Conservation (phyloP, 2,797 vertebrate genomes). For the Huso huso region DNA sequence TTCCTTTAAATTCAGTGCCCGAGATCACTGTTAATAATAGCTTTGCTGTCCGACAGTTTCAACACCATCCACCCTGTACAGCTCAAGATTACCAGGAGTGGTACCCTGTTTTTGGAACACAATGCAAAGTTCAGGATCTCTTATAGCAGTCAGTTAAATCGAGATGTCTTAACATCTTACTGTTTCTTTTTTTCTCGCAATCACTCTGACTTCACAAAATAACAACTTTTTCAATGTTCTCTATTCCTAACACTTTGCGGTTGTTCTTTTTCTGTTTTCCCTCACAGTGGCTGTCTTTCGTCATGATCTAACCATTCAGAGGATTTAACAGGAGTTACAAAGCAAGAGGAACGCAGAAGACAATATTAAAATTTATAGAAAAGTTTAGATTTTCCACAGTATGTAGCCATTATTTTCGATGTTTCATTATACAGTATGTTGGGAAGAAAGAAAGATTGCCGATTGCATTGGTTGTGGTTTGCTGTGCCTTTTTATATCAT, state of each 20-base stretch:
- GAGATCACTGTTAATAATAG: no score
- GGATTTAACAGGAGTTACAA: slow-evolving; percentile 3
- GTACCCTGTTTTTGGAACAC: no score
- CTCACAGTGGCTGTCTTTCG: slow-evolving; percentile 55
- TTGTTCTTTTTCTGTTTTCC: slow-evolving; percentile 9
- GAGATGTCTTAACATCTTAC: not conserved
- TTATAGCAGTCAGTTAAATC: no score
- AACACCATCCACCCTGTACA: no score
- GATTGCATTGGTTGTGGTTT: no score
- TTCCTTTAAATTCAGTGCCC: no score
- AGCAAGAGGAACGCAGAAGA: not conserved
- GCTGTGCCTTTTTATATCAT: slow-evolving; percentile 5
- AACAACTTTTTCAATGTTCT: no score
- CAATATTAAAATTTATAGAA: not conserved
- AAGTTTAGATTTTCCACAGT: not conserved
- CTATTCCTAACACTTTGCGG: not conserved
- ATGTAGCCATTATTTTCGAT: not conserved
- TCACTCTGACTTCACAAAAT: no score
- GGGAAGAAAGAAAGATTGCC: not conserved
- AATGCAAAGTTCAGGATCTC: no score
- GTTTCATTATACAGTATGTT: not conserved
- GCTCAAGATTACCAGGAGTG: no score
- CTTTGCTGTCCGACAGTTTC: no score
- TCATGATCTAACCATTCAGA: slow-evolving; percentile 51
- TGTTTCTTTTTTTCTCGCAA: not conserved